These are phyloP conservation scores for Benthosema pterotum DNA, from an alignment of 2,797 vertebrate genomes.

Conservation along the genomic window DNA sequence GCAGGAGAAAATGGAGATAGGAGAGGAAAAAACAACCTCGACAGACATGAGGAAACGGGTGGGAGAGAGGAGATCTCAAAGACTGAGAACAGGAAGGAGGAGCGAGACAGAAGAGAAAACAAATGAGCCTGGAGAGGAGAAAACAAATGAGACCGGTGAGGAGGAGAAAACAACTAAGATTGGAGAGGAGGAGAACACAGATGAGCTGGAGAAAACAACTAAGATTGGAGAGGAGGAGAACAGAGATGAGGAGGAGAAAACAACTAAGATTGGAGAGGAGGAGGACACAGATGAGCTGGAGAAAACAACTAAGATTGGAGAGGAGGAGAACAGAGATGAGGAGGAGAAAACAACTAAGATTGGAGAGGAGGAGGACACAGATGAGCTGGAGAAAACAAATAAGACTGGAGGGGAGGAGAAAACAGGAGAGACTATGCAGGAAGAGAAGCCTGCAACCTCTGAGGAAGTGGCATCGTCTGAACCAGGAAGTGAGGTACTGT, in stretches of 20 bases:
- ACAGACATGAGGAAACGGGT: constrained; percentile 1
- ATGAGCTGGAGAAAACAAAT: not conserved
- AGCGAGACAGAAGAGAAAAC: not conserved
- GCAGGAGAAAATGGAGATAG: not conserved
- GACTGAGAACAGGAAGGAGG: constrained; percentile 1
- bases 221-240: no score
- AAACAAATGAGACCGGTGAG: no score
- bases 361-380: constrained; percentile 8
- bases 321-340: not conserved
- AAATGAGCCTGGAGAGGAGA: not conserved
- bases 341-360: not conserved
- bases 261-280: constrained; percentile 3
- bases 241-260: not conserved
- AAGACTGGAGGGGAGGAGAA: not conserved
- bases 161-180: not conserved
- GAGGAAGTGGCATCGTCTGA: not conserved
- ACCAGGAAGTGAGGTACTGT: not conserved
- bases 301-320: not conserved
- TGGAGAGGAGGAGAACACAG: no score
- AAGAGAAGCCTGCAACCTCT: not conserved
- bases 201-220: no score
- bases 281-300: no score
- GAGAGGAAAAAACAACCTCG: not conserved
- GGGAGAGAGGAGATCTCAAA: not conserved
- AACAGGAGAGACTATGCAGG: not conserved